A percentile compares a stretch with the other conserved stretches of the same genome.
Conservation (phyloP, 2,888 invertebrate genomes). For the Amiota communis region DNA sequence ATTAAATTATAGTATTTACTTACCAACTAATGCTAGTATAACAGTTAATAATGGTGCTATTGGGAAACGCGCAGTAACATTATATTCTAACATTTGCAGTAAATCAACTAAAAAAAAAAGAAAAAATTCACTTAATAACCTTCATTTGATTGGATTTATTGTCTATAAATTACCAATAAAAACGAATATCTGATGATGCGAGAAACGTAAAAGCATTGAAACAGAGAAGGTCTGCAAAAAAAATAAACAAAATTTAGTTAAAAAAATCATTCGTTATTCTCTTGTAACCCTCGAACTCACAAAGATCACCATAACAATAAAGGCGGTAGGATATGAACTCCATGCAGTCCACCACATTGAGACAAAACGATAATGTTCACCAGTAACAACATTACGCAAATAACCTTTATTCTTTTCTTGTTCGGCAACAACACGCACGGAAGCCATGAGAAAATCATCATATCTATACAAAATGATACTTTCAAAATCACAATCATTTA, state of each 20-base stretch:
- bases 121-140: slow-evolving; percentile 22
- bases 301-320: slow-evolving; percentile 98
- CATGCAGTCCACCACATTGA: slow-evolving; percentile 97
- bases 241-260: slow-evolving; percentile 86
- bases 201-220: slow-evolving; percentile 97
- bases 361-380: slow-evolving; percentile 98
- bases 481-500: slow-evolving; percentile 9
- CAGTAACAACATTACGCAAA: slow-evolving; percentile 96
- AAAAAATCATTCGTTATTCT: slow-evolving; percentile 56
- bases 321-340: slow-evolving; percentile 94
- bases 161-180: slow-evolving; percentile 86
- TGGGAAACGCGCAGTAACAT: slow-evolving; percentile 93
- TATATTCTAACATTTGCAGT: slow-evolving; percentile 98
- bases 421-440: slow-evolving; percentile 95
- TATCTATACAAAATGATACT: slow-evolving; percentile 74
- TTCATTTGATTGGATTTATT: slow-evolving; percentile 15
- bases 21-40: slow-evolving; percentile 97
- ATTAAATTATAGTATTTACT: slow-evolving; percentile 73
- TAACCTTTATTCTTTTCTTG: slow-evolving; percentile 97
- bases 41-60: slow-evolving; percentile 97
- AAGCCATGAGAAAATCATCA: slow-evolving; percentile 97
- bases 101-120: slow-evolving; percentile 84
- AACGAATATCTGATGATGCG: slow-evolving; percentile 99
- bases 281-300: slow-evolving; percentile 79
- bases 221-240: slow-evolving; percentile 96